phyloP scores from a whole-genome alignment of 2,797 vertebrate genomes.

The Tapirus indicus region DNA sequence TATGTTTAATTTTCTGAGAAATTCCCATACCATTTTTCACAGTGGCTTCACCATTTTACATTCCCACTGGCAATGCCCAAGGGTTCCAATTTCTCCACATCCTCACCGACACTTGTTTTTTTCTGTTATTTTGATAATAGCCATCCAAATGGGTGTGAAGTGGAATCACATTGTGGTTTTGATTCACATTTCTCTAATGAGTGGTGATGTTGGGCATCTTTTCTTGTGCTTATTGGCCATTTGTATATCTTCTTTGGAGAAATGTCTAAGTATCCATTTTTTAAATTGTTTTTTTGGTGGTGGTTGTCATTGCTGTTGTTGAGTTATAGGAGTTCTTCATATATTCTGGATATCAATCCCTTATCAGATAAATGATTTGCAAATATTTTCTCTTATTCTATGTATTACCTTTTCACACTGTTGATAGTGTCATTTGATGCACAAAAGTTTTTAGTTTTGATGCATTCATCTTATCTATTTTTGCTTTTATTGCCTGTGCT shows the following conservation, averaged over 20 bases:
- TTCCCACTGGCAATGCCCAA: neutral
- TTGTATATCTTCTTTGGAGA: constrained; percentile 8
- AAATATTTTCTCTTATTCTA: neutral
- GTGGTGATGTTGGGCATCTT: neutral
- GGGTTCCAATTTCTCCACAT: neutral
- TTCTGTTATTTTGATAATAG: constrained; percentile 7
- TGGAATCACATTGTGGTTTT: neutral
- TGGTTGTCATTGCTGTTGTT: neutral
- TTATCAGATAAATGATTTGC: neutral
- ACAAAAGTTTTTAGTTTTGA: neutral
- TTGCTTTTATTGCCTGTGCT: constrained; percentile 11
- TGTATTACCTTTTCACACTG: neutral
- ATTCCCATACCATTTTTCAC: neutral
- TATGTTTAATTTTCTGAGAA: constrained; percentile 9
- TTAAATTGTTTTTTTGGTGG: no score
- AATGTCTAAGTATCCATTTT: neutral
- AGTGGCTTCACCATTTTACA: neutral
- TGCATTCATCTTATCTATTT: neutral
- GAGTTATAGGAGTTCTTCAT: neutral
- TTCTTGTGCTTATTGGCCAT: neutral
- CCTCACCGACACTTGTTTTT: neutral
- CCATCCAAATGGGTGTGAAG: neutral
- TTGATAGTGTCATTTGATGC: neutral
- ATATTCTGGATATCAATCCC: neutral
- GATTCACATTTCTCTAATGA: constrained; percentile 9